Evolutionary conservation across 2,888 invertebrate genomes (phyloP).

Genomic region (Branchinecta sandiegonensis): DNA sequence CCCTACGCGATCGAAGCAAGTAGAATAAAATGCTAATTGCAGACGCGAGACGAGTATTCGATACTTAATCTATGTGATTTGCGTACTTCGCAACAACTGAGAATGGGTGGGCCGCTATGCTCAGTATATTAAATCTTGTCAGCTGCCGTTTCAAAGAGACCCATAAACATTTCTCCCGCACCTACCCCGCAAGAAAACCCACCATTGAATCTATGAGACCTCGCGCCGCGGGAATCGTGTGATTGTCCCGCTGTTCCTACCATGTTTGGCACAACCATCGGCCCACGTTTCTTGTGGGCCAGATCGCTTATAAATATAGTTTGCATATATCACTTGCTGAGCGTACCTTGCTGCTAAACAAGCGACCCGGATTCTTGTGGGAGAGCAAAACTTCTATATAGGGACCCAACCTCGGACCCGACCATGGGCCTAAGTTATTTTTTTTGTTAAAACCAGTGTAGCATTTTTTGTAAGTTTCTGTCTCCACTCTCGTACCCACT

Average conservation of each 20-base stretch:
- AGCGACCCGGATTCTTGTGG: no score
- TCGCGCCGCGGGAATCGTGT: neutral
- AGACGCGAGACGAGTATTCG: no score
- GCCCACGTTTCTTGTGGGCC: neutral
- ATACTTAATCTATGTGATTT: no score
- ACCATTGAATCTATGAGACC: constrained; percentile 6
- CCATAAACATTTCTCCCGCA: constrained; percentile 15
- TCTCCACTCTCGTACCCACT: no score
- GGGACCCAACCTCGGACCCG: no score
- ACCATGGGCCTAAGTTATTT: no score
- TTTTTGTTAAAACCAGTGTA: no score
- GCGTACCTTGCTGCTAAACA: neutral
- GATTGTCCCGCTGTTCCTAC: neutral
- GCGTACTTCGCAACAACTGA: no score
- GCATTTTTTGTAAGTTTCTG: no score
- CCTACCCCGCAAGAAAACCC: constrained; percentile 3
- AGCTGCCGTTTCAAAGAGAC: neutral
- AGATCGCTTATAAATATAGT: neutral
- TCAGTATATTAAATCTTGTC: constrained; percentile 8
- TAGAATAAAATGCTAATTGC: no score
- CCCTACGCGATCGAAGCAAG: no score
- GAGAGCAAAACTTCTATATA: no score
- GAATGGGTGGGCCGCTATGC: neutral
- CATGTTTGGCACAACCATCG: constrained; percentile 12
- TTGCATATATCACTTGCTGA: constrained; percentile 12